Percentiles rank a stretch among this genome's conserved stretches.
These are phyloP conservation scores for Drosophila kohkoa DNA, from an alignment of 1,140 invertebrate genomes.

Conservation along the genomic window DNA sequence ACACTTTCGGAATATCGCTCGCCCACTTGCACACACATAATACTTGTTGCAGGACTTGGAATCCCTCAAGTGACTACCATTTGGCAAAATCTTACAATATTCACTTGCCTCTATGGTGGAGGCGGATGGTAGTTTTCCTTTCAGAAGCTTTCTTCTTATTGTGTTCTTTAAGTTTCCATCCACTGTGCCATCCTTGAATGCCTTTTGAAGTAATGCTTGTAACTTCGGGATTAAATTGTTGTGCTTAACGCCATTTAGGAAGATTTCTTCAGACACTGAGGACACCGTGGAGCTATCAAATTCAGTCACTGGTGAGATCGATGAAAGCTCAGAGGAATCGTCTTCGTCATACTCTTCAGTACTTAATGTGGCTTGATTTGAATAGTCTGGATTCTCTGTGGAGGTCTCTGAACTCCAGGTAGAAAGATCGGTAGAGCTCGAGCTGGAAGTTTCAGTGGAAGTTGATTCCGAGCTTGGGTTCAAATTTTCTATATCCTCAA, in stretches of 20 bases:
- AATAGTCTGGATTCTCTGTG: not conserved
- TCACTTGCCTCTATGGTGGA: not conserved
- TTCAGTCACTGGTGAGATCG: not conserved
- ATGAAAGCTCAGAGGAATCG: not conserved
- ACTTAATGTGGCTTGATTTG: not conserved
- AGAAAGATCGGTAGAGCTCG: not conserved
- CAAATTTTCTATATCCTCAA: no score
- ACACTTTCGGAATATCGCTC: constrained; percentile 23
- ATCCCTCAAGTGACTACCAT: constrained; percentile 32
- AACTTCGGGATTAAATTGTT: not conserved
- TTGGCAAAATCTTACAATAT: constrained; percentile 29
- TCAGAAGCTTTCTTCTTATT: not conserved
- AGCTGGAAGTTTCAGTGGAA: constrained; percentile 1
- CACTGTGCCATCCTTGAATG: not conserved
- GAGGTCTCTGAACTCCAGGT: not conserved
- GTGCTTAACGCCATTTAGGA: not conserved
- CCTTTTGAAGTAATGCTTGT: not conserved
- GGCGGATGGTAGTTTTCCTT: no score
- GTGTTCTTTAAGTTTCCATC: not conserved
- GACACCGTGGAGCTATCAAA: not conserved
- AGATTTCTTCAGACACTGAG: not conserved
- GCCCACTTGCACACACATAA: constrained; percentile 43
- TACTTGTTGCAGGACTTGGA: constrained; percentile 30
- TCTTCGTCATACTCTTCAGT: not conserved
- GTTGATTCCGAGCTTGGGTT: no score